Evolutionary conservation across 2,888 invertebrate species (phyloP), one percentile per base, ranked within the genome.

Genomic region (Aspidapion aeneum): DNA sequence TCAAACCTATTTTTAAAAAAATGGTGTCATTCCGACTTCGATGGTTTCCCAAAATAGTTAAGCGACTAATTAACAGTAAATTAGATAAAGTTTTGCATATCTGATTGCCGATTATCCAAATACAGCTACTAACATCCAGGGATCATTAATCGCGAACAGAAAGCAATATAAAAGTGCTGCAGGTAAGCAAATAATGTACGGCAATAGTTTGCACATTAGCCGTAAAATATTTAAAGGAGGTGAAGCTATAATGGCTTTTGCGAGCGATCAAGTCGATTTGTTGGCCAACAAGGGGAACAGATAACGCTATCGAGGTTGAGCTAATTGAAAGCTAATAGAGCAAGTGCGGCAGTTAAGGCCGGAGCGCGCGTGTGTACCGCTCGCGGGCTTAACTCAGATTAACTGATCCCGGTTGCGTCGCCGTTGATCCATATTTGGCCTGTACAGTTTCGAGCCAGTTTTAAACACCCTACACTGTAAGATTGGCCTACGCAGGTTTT

Each of bases 251-350:
- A 35, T 35, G 35, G 35, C 35, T 35, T 35, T 35, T 35, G 5
- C 35, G 35, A n/a, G 35, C 35, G 58, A 60, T 63, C 60, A 59
- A 55, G 63, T 63, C 63, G 57, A 64, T 66, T 67, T 64, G 66
- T 62, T 60, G 60, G 61, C 70, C 73, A 71, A 75, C 75, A 72
- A 75, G 74, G 72, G 74, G 75, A 75, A 75, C 72, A 79, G 79
- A 80, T 80, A 80, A 75, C 74, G 78, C 76, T 78, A 78, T 78
- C 79, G 77, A 69, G 71, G 72, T 71, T 72, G 71, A 72, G 74
- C 77, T 79, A 80, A 80, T 80, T 80, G 79, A 80, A 80, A 80
- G 78, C 76, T 79, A 80, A 80, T 80, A 78, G 79, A 75, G 74
- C 75, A 77, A 79, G 77, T 77, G 74, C 70, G 74, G 78, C 78